Evolutionary conservation across 2,888 invertebrate genomes (phyloP), one percentile per base, ranked within the genome.

Genomic region (Sabellastarte sp.): DNA sequence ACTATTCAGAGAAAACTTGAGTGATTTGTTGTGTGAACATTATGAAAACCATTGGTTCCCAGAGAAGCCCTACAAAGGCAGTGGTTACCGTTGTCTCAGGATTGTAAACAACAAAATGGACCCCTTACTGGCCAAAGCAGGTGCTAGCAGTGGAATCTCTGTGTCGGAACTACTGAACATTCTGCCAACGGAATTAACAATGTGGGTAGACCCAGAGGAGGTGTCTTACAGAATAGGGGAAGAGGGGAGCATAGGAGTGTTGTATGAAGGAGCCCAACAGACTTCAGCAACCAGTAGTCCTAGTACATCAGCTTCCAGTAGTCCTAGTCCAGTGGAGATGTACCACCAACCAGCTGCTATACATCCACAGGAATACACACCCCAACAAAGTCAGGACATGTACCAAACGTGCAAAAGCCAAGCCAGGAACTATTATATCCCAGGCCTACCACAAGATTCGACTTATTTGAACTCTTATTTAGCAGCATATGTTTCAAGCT

Each of bases 181-280:
- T 63, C 87, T 90, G 69, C 90, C 90, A 31, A 86, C 87, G 74
- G 90, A 91, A 84, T 86, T 91, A 24, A 90, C 90, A 32, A 87
- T 91, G 84, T 91, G 91, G 91, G 89, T 91, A 69, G 91, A 91
- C 79, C 91, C 90, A 1, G 86, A 86, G 73, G 90, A 90, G 84
- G 91, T 91, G 5, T 87, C 88, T 15, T 89, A 89, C 80, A 83
- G 89, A 74, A 88, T 89, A 74, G 88, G 89, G 30, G 89, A 89
- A 76, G 88, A 88, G 75, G 89, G 89, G 30, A 88, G 88, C 71
- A 88, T 88, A 69, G 88, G 88, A 69, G 86, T 88, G 0, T 79
- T 88, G 5, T 88, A 41, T 20, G 20, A n/a, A n/a, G n/a, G n/a
- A n/a, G n/a, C n/a, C n/a, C n/a, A n/a, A n/a, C n/a, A n/a, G n/a